A percentile compares a stretch with the other conserved stretches of the same genome.
Evolutionary conservation across 2,113 vertebrate species (phyloP).

Genomic region (Seriola quinqueradiata): DNA sequence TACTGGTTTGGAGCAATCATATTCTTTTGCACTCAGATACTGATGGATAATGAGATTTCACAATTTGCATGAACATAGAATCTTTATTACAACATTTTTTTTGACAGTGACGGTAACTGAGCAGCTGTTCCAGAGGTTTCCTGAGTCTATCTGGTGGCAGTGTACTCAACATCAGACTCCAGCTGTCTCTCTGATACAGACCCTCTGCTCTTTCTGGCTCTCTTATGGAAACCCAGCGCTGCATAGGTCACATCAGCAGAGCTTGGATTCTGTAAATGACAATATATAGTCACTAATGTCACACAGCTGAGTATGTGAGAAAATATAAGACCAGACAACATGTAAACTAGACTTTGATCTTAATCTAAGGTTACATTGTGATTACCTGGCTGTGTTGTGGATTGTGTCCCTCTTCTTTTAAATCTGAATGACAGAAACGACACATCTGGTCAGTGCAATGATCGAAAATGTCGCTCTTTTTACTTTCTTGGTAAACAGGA

Average conservation of each 20-base stretch:
- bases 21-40: neutral
- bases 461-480: neutral
- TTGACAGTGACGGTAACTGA: neutral
- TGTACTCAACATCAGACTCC: neutral
- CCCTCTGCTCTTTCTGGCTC: neutral
- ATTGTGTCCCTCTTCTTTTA: neutral
- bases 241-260: slow-evolving; percentile 14
- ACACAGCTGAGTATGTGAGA: no score
- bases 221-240: neutral
- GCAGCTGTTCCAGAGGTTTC: neutral
- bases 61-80: neutral
- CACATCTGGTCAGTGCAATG: neutral
- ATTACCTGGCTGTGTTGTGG: slow-evolving; percentile 5
- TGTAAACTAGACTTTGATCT: neutral
- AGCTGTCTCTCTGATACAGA: neutral
- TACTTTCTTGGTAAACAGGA: neutral
- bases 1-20: neutral
- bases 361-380: no score
- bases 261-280: neutral
- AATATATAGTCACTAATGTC: neutral
- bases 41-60: neutral
- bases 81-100: neutral
- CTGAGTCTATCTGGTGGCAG: slow-evolving; percentile 4
- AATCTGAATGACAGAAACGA: neutral
- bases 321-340: no score